Percentiles rank a stretch among this genome's conserved stretches.
Evolutionary conservation across 2,797 vertebrate species (phyloP).

Genomic region (Lemur catta): DNA sequence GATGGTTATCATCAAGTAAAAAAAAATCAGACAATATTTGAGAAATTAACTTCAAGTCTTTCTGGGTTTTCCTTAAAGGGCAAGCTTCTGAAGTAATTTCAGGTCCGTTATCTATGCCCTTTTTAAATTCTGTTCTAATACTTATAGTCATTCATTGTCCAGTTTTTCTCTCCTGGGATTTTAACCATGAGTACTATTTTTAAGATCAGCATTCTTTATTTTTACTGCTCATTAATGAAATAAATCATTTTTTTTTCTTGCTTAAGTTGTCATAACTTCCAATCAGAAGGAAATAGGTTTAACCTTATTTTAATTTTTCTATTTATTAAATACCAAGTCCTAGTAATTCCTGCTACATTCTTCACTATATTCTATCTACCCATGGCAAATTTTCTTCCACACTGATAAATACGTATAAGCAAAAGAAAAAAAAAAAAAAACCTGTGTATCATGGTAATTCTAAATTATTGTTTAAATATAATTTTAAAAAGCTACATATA

Average conservation of each 20-base stretch:
- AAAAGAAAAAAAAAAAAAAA: not conserved
- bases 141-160: not conserved
- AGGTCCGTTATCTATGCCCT: not conserved
- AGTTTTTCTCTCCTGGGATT: not conserved
- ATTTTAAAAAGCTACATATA: not conserved
- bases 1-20: not conserved
- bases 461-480: not conserved
- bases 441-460: not conserved
- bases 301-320: not conserved
- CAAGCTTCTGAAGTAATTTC: not conserved
- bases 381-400: not conserved
- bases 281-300: not conserved
- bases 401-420: not conserved
- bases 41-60: not conserved
- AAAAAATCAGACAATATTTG: not conserved
- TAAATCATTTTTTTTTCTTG: not conserved
- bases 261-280: not conserved
- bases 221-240: not conserved
- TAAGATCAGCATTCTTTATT: not conserved
- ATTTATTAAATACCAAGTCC: not conserved
- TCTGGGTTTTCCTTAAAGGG: not conserved
- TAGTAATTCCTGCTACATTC: not conserved
- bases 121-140: not conserved
- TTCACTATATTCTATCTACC: not conserved
- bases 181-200: not conserved